These are phyloP conservation scores for Lepus timidus DNA, from an alignment of 2,113 vertebrate genomes.

Conservation along the genomic window DNA sequence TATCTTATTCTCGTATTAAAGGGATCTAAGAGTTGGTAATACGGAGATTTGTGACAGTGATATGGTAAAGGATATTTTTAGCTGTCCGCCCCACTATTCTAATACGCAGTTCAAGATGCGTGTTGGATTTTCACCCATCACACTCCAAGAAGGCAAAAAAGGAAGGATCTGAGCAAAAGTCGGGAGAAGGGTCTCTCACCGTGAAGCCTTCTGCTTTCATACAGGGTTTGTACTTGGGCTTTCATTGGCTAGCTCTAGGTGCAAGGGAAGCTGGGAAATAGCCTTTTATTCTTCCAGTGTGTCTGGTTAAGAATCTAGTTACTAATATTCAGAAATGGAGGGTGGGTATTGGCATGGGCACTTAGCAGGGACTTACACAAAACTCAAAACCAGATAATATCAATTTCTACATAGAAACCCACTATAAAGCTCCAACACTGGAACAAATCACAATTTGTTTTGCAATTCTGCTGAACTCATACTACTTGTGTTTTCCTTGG, in stretches of 20 bases:
- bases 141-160: not conserved
- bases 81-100: not conserved
- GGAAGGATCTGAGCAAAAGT: not conserved
- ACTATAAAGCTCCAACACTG: not conserved
- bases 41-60: not conserved
- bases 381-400: not conserved
- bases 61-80: not conserved
- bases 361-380: not conserved
- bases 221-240: not conserved
- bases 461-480: slow-evolving; percentile 20
- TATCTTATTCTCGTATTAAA: not conserved
- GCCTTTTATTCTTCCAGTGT: not conserved
- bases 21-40: not conserved
- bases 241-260: not conserved
- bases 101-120: not conserved
- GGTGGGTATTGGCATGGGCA: not conserved
- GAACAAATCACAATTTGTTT: slow-evolving; percentile 37
- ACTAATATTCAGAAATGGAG: not conserved
- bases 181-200: not conserved
- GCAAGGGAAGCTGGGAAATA: slow-evolving; percentile 7
- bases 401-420: not conserved
- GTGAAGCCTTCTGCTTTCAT: not conserved
- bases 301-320: not conserved
- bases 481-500: slow-evolving; percentile 14
- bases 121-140: not conserved